phyloP scores from a whole-genome alignment of 2,888 invertebrate genomes.

The Tuta absoluta region DNA sequence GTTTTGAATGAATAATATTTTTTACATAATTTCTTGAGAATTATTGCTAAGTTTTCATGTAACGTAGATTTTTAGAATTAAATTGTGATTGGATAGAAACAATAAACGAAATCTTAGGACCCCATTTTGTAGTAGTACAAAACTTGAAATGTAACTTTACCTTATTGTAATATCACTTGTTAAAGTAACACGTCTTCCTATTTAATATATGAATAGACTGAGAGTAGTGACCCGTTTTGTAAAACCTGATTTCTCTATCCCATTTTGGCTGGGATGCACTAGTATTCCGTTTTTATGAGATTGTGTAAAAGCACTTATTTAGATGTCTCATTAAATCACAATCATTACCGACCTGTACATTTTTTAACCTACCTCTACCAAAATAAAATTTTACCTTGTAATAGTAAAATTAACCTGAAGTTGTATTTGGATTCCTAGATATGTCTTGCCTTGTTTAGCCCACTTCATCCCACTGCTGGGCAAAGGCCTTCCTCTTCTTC shows the following conservation, averaged over 20 bases:
- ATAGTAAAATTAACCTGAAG: no score
- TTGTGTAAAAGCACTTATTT: slow-evolving; percentile 71
- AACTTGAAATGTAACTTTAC: slow-evolving; percentile 70
- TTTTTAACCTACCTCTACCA: no score
- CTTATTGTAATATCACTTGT: slow-evolving; percentile 45
- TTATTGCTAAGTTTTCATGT: slow-evolving; percentile 41
- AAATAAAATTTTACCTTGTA: no score
- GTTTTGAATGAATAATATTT: slow-evolving; percentile 68
- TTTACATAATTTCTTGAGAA: slow-evolving; percentile 60
- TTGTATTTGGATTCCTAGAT: no score
- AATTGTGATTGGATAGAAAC: slow-evolving; percentile 51
- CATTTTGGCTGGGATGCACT: slow-evolving; percentile 75
- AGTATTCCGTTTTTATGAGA: slow-evolving; percentile 56
- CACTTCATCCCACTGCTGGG: slow-evolving; percentile 34
- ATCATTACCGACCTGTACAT: no score
- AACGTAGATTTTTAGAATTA: slow-evolving; percentile 59
- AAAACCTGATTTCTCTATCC: slow-evolving; percentile 53
- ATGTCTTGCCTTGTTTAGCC: slow-evolving; percentile 40
- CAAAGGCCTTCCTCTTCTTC: no score
- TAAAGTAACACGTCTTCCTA: slow-evolving; percentile 67
- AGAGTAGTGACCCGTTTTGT: slow-evolving; percentile 59
- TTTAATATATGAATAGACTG: slow-evolving; percentile 64
- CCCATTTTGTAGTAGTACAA: slow-evolving; percentile 72
- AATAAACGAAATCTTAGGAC: slow-evolving; percentile 49
- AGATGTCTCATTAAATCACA: slow-evolving; percentile 44